phyloP scores from a whole-genome alignment of 2,113 vertebrate species.

The Bungarus multicinctus region DNA sequence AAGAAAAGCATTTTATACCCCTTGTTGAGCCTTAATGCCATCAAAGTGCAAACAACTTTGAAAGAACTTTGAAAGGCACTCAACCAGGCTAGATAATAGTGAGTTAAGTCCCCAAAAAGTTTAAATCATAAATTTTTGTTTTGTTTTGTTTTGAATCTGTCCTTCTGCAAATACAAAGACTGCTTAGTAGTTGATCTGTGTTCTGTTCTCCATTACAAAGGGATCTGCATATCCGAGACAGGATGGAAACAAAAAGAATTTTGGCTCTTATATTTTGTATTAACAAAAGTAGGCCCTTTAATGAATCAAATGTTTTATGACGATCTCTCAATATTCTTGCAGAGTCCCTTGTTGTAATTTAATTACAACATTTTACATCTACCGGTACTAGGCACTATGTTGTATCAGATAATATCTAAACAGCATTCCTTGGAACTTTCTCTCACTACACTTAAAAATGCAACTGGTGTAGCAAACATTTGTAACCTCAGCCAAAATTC shows the following conservation, averaged over 20 bases:
- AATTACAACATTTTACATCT: neutral
- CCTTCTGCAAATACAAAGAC: neutral
- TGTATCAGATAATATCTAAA: neutral
- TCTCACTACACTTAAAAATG: neutral
- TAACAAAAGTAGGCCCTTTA: neutral
- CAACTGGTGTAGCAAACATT: neutral
- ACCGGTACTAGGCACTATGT: neutral
- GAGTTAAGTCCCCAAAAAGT: neutral
- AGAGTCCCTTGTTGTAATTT: neutral
- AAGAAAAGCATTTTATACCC: neutral
- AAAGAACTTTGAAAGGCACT: neutral
- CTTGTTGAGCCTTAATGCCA: neutral
- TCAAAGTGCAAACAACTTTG: neutral
- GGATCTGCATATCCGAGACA: neutral
- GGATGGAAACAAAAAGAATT: neutral
- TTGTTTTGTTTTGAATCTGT: neutral
- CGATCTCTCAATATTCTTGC: neutral
- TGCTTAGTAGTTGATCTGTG: neutral
- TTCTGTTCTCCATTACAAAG: neutral
- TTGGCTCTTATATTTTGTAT: neutral
- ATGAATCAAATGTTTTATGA: neutral
- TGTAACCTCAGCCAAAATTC: neutral
- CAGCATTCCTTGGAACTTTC: neutral
- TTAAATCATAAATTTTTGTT: neutral
- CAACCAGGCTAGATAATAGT: neutral